Conservation (phyloP, 2,113 vertebrate species). For the Brachyistius frenatus region DNA sequence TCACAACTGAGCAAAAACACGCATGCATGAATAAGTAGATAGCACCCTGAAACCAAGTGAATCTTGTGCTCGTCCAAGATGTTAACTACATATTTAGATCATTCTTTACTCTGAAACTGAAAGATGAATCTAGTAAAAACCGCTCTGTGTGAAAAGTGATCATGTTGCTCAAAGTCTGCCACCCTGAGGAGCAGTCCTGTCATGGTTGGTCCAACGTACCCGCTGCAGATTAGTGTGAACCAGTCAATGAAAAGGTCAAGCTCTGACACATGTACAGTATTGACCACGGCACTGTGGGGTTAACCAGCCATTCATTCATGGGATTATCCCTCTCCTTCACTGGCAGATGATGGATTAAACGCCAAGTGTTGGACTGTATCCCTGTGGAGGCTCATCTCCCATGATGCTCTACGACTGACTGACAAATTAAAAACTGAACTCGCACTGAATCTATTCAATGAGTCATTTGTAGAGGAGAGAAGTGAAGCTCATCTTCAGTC, state of each 20-base stretch:
- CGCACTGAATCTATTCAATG: background rate
- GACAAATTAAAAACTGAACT: slow-evolving; percentile 27
- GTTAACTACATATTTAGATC: background rate
- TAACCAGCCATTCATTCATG: slow-evolving; percentile 38
- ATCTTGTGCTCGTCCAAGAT: background rate
- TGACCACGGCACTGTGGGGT: slow-evolving; percentile 9
- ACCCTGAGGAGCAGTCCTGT: background rate
- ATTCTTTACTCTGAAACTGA: background rate
- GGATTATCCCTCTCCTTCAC: slow-evolving; percentile 30
- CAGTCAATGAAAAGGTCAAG: slow-evolving; percentile 18
- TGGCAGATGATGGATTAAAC: slow-evolving; percentile 44
- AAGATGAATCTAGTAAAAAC: background rate
- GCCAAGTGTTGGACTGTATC: background rate
- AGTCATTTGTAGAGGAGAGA: background rate
- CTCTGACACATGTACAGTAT: slow-evolving; percentile 21
- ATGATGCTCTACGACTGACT: slow-evolving; percentile 19
- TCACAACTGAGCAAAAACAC: background rate
- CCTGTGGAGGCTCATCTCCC: background rate
- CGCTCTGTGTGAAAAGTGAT: background rate
- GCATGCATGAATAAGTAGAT: background rate
- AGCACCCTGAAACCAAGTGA: background rate
- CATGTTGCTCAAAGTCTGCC: background rate
- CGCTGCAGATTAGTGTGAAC: slow-evolving; percentile 1
- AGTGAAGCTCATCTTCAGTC: background rate
- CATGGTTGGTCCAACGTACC: slow-evolving; percentile 1